Base-by-base conservation (phyloP, 2,888 invertebrate species). In the Drosophila pseudotalamancana region DNA sequence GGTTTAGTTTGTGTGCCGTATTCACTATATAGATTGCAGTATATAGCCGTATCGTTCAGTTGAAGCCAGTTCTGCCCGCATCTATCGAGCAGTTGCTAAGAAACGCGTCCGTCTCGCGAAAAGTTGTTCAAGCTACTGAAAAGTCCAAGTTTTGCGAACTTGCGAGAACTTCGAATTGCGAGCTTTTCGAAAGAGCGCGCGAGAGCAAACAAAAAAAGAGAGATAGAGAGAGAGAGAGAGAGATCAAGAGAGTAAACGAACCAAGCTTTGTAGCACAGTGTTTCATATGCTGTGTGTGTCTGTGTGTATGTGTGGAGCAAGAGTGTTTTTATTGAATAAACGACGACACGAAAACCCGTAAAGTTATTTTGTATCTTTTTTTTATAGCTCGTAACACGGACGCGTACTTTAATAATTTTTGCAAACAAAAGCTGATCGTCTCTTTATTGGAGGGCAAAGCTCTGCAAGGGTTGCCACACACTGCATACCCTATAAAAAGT, bases 71-170 rank as follows among this genome's bases (percentile, higher is more conserved):
- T 50, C 14, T 56, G 56, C 63, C 53, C 60, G 61, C 61, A 46
- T 45, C 49, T 40, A 59, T 60, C 19, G 12, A 23, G 59, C 45
- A 40, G 53, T 40, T 37, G 14, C 8, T 16, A 70, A 72, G 71
- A 75, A 71, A 61, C 77, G 82, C 89, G 85, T 88, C 87, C 77
- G 88, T 70, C 72, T 86, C 86, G 85, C 81, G 76, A 84, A 85
- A 89, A 84, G 77, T 89, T 89, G 89, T 85, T 85, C 71, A 76
- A 89, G 88, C 88, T 80, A 89, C 89, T 89, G 78, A 89, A 85
- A 56, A 69, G 49, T 46, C 18, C 55, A 71, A 69, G 66, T 57
- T 62, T 56, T 53, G 72, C 62, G 25, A 60, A 65, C 59, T 51
- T 21, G 43, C 61, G 55, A 57, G 23, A 64, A 61, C 55, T 37